These are phyloP conservation scores for Tetragonula carbonaria DNA, from an alignment of 2,888 invertebrate species.

Conservation along the genomic window DNA sequence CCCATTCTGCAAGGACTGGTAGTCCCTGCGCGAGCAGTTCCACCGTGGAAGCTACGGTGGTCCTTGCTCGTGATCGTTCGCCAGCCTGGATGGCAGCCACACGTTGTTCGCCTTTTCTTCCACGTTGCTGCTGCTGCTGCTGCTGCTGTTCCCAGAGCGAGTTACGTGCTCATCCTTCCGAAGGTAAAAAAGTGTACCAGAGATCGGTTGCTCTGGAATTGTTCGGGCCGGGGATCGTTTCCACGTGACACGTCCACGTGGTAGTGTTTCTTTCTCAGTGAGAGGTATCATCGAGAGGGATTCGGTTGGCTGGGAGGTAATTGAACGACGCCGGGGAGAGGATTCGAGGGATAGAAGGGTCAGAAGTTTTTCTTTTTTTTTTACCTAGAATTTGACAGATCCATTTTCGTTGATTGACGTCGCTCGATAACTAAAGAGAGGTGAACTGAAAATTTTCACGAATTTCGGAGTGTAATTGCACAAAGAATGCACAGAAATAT, in stretches of 20 bases:
- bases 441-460: no score
- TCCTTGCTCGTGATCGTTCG: slow-evolving; percentile 52
- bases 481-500: no score
- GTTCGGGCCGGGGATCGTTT: not conserved
- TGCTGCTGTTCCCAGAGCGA: not conserved
- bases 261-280: no score
- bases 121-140: slow-evolving; percentile 7
- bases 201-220: not conserved
- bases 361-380: not conserved
- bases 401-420: no score
- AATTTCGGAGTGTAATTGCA: no score
- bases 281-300: not conserved
- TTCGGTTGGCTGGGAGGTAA: not conserved
- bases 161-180: slow-evolving; percentile 18
- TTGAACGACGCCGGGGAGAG: not conserved
- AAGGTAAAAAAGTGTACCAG: slow-evolving; percentile 17
- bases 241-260: slow-evolving; percentile 3
- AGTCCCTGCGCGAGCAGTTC: slow-evolving; percentile 19
- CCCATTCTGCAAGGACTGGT: slow-evolving; percentile 22
- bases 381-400: no score
- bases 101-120: slow-evolving; percentile 42
- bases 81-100: slow-evolving; percentile 56
- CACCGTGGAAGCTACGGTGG: slow-evolving; percentile 54
- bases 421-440: no score
- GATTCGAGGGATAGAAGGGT: no score